A percentile compares a stretch with the other conserved stretches of the same genome.
phyloP scores from a whole-genome alignment of 2,797 vertebrate species.

The Perodicticus potto region DNA sequence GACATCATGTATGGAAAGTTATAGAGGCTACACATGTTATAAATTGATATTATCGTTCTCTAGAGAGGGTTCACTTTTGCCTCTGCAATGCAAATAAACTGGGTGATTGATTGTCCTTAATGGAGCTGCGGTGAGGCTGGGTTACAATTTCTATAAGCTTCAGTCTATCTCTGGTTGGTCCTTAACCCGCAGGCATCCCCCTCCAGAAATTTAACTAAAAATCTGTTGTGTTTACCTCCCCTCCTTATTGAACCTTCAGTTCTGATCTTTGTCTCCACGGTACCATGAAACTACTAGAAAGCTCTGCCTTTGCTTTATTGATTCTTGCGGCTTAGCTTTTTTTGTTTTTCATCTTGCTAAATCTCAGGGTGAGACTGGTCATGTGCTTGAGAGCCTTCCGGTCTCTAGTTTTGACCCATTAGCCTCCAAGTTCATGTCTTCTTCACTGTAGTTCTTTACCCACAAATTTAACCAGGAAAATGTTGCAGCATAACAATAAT shows the following conservation, averaged over 20 bases:
- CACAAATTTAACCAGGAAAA: background rate
- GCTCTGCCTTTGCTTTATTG: background rate
- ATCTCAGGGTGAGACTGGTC: background rate
- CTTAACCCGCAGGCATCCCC: background rate
- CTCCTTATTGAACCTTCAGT: background rate
- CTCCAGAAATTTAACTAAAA: background rate
- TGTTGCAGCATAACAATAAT: background rate
- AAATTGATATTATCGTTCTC: background rate
- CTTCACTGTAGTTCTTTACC: background rate
- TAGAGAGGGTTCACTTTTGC: background rate
- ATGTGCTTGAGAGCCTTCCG: background rate
- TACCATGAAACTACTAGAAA: background rate
- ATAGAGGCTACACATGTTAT: background rate
- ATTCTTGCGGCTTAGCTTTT: slow-evolving; percentile 2
- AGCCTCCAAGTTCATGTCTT: background rate
- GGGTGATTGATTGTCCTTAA: background rate
- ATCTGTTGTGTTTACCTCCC: background rate
- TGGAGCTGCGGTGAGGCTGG: background rate
- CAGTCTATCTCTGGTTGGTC: background rate
- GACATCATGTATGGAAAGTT: background rate
- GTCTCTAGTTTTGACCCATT: background rate
- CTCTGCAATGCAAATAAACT: background rate
- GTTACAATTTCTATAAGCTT: background rate
- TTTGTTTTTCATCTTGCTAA: background rate
- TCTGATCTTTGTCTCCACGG: background rate